Base-by-base conservation (phyloP, 2,888 invertebrate genomes). In the Leucoptera coffeella region DNA sequence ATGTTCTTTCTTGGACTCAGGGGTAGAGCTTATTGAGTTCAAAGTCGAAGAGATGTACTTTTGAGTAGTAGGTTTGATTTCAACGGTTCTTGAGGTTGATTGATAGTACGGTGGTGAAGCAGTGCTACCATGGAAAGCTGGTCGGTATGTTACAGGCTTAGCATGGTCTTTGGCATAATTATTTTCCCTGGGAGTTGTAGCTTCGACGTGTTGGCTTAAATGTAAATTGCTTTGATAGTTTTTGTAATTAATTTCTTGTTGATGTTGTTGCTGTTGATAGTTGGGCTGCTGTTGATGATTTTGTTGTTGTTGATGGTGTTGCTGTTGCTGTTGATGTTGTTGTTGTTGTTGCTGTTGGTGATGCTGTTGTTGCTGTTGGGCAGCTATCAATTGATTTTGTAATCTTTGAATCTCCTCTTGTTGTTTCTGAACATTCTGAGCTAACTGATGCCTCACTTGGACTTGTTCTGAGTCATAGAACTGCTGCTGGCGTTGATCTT, bases 371-470 rank as follows among this genome's bases (percentile, higher is more conserved):
- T 64, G 56, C 31, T 67, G 57, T 39, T 67, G 64, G 15, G 60
- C 53, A 25, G 45, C 43, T 9, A 52, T 38, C 28, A 69, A 34
- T 38, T 71, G 67, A 15, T 50, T 38, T 45, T 71, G 65, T n/a
- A 72, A 46, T 11, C 61, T 47, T 42, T 71, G 60, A 30, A 69
- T 67, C 50, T 73, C 72, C 45, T 73, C 71, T 42, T 71, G 67
- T 42, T 71, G 69, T 29, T 73, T 72, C 41, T 65, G 55, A 4
- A 69, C 71, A 35, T 71, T 71, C 40, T 59, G 58, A 4, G 59
- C 65, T 31, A 65, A 41, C 35, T 64, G 64, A 29, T 49, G 42
- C 35, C 60, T 51, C 9, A 59, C 54, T 51, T 67, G 65, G 41
- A 53, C 53, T 39, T 58, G 60, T 38, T 64, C 61, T 7, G 50